These are phyloP conservation scores for Cyanoderma ruficeps DNA, from an alignment of 2,113 vertebrate species.

Conservation along the genomic window DNA sequence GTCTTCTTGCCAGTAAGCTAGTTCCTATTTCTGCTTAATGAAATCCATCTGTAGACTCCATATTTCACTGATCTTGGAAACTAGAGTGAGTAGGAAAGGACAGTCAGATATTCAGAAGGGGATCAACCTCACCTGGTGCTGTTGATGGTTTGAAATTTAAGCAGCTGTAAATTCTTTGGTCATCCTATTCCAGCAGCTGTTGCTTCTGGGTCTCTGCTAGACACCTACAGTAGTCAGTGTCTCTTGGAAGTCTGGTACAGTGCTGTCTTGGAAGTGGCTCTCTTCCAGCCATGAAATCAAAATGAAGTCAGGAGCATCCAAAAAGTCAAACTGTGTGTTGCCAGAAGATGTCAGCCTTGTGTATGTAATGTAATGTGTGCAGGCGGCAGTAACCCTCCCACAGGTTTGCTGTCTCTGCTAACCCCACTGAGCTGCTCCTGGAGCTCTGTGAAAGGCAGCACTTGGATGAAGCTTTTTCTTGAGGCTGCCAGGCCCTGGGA, in stretches of 20 bases:
- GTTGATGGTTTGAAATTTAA: background rate
- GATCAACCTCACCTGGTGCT: rapidly evolving
- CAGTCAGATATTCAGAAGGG: rapidly evolving
- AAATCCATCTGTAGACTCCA: rapidly evolving
- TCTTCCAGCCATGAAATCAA: background rate
- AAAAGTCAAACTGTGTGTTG: background rate
- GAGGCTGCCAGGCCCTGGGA: constrained; percentile 34
- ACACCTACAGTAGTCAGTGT: background rate
- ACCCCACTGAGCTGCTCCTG: constrained; percentile 30
- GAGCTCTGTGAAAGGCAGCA: constrained; percentile 44
- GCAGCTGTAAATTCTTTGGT: background rate
- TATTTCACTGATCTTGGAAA: background rate
- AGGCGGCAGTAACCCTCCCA: background rate
- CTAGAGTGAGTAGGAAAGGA: no score
- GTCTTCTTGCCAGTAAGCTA: background rate
- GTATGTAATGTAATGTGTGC: constrained; percentile 9
- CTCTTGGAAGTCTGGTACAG: background rate
- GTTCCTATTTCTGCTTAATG: background rate
- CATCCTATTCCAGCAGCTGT: background rate
- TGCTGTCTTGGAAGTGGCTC: background rate
- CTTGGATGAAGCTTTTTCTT: constrained; percentile 37
- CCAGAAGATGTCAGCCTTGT: constrained; percentile 77
- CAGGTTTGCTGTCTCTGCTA: background rate
- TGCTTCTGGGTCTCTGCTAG: background rate
- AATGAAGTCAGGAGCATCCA: background rate